These are phyloP conservation scores for Drosophila macrothrix DNA, from an alignment of 2,888 invertebrate genomes.

Conservation along the genomic window DNA sequence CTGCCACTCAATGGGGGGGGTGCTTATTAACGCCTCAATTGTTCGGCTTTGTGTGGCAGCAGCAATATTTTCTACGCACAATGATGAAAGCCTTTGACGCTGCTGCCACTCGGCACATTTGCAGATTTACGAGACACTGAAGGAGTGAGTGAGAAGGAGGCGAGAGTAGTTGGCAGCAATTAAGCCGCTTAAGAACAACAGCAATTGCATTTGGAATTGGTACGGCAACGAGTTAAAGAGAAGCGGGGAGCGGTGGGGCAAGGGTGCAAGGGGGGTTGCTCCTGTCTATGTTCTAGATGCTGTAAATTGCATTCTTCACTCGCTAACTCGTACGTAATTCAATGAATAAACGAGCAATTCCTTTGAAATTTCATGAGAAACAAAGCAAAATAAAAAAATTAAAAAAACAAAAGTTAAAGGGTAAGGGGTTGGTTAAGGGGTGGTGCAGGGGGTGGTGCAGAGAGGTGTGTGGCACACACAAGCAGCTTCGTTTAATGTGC, in stretches of 20 bases:
- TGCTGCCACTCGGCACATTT: constrained; percentile 25
- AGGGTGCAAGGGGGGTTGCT: not conserved
- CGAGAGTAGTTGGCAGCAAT: constrained; percentile 59
- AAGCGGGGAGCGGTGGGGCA: accelerated
- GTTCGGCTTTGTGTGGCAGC: constrained; percentile 17
- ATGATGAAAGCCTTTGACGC: constrained; percentile 29
- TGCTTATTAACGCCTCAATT: constrained; percentile 70
- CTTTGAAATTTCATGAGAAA: constrained; percentile 57
- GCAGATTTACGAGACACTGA: constrained; percentile 54
- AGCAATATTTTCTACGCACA: constrained; percentile 37
- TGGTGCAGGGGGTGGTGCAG: not conserved
- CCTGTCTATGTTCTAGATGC: constrained; percentile 4
- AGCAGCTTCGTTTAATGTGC: constrained; percentile 51
- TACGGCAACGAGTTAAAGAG: constrained; percentile 29
- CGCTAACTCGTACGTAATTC: constrained; percentile 48
- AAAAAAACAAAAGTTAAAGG: not conserved
- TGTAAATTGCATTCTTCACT: constrained; percentile 65
- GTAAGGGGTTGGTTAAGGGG: not conserved
- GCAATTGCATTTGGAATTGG: constrained; percentile 44
- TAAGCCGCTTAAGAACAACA: constrained; percentile 59
- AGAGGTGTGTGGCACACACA: not conserved
- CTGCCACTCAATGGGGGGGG: constrained; percentile 28
- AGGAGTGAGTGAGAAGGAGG: not conserved
- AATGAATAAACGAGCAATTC: constrained; percentile 67
- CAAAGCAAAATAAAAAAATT: constrained; percentile 15